Base-by-base conservation (phyloP, 2,113 vertebrate species). In the Nansenia antarctica region DNA sequence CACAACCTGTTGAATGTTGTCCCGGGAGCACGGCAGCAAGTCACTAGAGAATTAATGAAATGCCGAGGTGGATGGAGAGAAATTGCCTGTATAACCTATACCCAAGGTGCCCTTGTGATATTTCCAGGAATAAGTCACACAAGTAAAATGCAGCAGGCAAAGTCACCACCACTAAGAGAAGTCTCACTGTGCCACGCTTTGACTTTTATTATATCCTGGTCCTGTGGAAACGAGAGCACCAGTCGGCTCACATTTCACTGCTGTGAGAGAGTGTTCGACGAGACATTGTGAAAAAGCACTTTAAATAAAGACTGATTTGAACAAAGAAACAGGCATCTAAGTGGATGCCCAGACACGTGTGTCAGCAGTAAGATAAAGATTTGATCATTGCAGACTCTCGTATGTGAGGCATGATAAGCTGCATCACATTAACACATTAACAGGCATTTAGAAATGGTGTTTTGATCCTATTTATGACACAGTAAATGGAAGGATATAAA, bases 1-100 rank as follows among this genome's bases (percentile, higher is more conserved):
- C 87, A 82, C 83, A 89, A 92, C 91, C 83, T 89, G 92, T 92
- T 90, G 89, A 87, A 76, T 89, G 90, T 90, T 88, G 90, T 91
- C 81, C 79, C 78, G 29, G 82, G 87, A 91, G 88, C 73, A 89
- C 74, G 67, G 82, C 79, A 72, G 81, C 81, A 71, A 89, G 86
- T 88, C 89, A 67, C 90, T 70, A 67, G 90, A 88, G 91, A 90
- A 86, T 88, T 89, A 90, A 92, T 91, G 88, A 90, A 92, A 92
- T 86, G 86, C 88, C 77, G 85, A 74, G 76, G 87, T 82, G 83
- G 86, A 88, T 77, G 76, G 66, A 87, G 83, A 91, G 85, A 89
- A 91, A 91, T 90, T 89, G 88, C 84, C 83, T 83, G 68, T 74
- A 76, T 87, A 91, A 92, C 88, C 89, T 88, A 75, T 82, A 84